Evolutionary conservation across 1,140 invertebrate genomes (phyloP), one percentile per base, ranked within the genome.

Genomic region (Aphelenchoides besseyi): DNA sequence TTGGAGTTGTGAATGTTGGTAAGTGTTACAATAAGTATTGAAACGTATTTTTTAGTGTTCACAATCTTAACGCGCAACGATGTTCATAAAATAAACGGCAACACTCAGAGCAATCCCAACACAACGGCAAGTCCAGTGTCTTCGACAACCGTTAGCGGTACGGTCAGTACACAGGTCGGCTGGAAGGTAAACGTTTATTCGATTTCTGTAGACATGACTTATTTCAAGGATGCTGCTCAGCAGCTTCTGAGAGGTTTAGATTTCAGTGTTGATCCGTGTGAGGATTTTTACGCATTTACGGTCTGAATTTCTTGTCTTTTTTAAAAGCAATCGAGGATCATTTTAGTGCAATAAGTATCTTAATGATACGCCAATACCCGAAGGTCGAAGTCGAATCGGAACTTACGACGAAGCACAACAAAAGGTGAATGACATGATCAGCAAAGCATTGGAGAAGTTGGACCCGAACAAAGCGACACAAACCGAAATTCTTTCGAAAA

Each of bases 181-280:
- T 8, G 37, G 37, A 8, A 8, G 37, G 37, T 41, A 8, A 41
- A 5, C 5, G 5, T 8, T 41, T 41, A 8, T 41, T 8, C 5
- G 5, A n/a, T 41, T 5, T n/a, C 5, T 8, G 5, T n/a, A 8
- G 37, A n/a, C n/a, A 8, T 41, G 5, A 41, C 37, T 41, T 5
- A 8, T 8, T 8, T 59, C 23, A 8, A 59, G 55, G 55, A 59
- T 59, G 55, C 55, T 8, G 55, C 55, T 33, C 5, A 59, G 5
- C 55, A 59, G 23, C 55, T 59, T 5, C 5, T 59, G 55, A 5
- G 55, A 5, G 55, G 55, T 28, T 33, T 59, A 28, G 55, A 59
- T 23, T 59, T 59, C 5, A 59, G 23, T 33, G 55, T 59, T 33
- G 55, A 59, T 59, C 55, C 55, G 18, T 59, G 55, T 33, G 55